Base-by-base conservation (phyloP, 2,888 invertebrate genomes). In the Anticlea derivata region DNA sequence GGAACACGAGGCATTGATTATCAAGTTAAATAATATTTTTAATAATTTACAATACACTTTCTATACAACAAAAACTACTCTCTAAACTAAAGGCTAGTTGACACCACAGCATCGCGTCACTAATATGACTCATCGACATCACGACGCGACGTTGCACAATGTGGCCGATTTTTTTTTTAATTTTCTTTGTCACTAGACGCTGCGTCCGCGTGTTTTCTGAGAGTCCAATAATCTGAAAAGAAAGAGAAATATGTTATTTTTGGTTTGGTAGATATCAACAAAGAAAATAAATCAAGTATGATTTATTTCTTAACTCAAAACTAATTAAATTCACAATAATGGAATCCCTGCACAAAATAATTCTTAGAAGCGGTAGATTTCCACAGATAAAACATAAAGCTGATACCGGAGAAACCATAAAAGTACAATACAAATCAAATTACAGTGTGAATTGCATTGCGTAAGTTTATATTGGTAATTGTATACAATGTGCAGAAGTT, bases 181-280 rank as follows among this genome's bases (percentile, higher is more conserved):
- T 90, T 90, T 73, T 90, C 90, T 73, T 90, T 90, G 68, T 90
- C 90, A 58, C 89, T 89, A 1, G 84, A 77, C 11, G 81, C 75
- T 0, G 80, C 72, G 7, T 91, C 89, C 31, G 85, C 66, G 56
- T 85, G 82, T 72, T 92, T 92, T 65, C 90, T 75, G 55, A 87
- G 71, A 10, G 91, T 90, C 90, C 91, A 91, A 58, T 91, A 92
- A 87, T 91, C 92, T 92, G 91, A 52, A 86, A 91, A 64, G 68
- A 70, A 69, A 61, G 60, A 77, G 73, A 53, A 39, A 55, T 11
- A 22, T 1, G 17, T 41, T 41, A 12, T 17, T 17, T 3, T 17
- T 4, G 17, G 17, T 17, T 17, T 17, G 4, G 2, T n/a, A n/a
- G n/a, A n/a, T 17, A 4, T 17, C 17, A 4, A 17, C 17, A 17